Evolutionary conservation across 2,113 vertebrate genomes (phyloP).

Genomic region (Glaucomys volans): DNA sequence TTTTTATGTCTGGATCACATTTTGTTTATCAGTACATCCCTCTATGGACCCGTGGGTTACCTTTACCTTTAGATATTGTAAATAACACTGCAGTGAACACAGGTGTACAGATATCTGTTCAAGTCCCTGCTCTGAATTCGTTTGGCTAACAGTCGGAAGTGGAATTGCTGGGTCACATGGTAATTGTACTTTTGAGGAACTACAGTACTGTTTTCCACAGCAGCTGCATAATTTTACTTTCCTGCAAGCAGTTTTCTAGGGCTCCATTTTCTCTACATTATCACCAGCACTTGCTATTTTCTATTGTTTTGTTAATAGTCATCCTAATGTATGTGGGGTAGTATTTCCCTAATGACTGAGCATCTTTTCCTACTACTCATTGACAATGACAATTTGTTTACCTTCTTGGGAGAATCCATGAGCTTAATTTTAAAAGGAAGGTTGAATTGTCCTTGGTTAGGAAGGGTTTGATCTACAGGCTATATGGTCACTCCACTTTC

Average conservation of each 20-base stretch:
- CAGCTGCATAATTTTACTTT: neutral
- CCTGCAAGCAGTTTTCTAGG: neutral
- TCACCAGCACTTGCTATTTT: neutral
- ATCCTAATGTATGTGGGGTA: neutral
- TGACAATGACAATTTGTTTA: neutral
- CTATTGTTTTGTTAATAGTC: neutral
- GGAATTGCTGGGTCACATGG: neutral
- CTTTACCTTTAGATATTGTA: neutral
- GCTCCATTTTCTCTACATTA: neutral
- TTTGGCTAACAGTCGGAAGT: neutral
- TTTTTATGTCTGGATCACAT: neutral
- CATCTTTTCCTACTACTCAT: neutral
- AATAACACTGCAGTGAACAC: neutral
- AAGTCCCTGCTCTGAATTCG: neutral
- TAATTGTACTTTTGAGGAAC: neutral
- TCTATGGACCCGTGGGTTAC: neutral
- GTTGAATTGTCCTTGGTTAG: neutral
- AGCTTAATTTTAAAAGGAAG: slow-evolving; percentile 13
- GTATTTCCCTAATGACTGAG: neutral
- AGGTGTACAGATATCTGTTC: neutral
- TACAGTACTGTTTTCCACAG: neutral
- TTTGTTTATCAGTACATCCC: neutral
- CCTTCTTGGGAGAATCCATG: neutral
- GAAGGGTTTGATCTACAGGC: neutral
- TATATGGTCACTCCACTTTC: neutral